These are phyloP conservation scores for Anguilla marmorata DNA, from an alignment of 2,797 vertebrate species.

Conservation along the genomic window DNA sequence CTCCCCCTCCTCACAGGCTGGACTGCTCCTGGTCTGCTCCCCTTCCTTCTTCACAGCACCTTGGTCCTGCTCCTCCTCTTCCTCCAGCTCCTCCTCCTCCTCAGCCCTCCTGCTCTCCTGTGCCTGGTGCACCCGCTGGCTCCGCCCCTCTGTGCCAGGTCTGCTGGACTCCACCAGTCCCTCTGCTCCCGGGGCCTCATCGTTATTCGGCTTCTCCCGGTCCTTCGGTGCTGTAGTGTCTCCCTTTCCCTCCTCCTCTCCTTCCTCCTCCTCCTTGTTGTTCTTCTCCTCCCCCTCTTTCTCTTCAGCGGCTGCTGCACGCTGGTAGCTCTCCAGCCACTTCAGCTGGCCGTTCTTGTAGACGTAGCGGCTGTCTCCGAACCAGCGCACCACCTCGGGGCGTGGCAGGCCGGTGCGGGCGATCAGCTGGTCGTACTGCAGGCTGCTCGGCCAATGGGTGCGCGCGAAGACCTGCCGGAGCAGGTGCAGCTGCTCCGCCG, in stretches of 20 bases:
- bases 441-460: slow-evolving; percentile 87
- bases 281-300: slow-evolving; percentile 58
- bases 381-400: slow-evolving; percentile 92
- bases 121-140: slow-evolving; percentile 59
- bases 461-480: slow-evolving; percentile 87
- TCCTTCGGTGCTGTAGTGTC: slow-evolving; percentile 45
- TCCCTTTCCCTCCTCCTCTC: slow-evolving; percentile 39
- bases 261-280: slow-evolving; percentile 55
- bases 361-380: slow-evolving; percentile 88
- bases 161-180: slow-evolving; percentile 65
- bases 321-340: slow-evolving; percentile 87
- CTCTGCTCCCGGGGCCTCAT: slow-evolving; percentile 67
- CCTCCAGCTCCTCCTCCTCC: slow-evolving; percentile 57
- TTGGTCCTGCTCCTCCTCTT: slow-evolving; percentile 58
- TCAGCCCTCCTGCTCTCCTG: slow-evolving; percentile 54
- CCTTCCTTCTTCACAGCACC: slow-evolving; percentile 64
- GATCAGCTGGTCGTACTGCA: slow-evolving; percentile 85
- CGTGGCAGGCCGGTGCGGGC: slow-evolving; percentile 85
- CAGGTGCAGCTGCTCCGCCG: slow-evolving; percentile 84
- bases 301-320: slow-evolving; percentile 61
- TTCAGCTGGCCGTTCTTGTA: slow-evolving; percentile 90
- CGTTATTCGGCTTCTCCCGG: slow-evolving; percentile 56
- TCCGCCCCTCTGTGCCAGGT: slow-evolving; percentile 63
- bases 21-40: slow-evolving; percentile 63
- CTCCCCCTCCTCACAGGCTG: slow-evolving; percentile 66